Base-by-base conservation (phyloP, 2,797 vertebrate genomes). In the Helarctos malayanus region DNA sequence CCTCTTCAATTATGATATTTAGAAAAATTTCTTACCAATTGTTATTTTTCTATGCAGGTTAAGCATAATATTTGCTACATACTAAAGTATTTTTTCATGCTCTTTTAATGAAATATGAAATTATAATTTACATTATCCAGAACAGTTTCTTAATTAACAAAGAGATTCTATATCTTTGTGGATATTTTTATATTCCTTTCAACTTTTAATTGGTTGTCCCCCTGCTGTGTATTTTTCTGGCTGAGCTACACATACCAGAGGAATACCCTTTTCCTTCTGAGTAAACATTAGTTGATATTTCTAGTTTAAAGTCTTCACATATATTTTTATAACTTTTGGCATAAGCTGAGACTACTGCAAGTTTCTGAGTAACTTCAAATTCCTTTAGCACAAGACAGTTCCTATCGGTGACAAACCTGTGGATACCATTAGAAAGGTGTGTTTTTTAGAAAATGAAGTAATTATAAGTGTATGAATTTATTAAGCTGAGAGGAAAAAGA, bases 111-210 rank as follows among this genome's bases (percentile, higher is more conserved):
- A 85, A 65, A 69, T 68, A 29, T 15, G 5, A 94, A 93, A 19
- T 38, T 95, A 90, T 75, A 75, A 86, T 91, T 96, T 86, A 84
- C 7, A 68, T 57, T 89, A 68, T 57, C 29, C 71, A n/a, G 49
- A 57, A 76, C 38, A n/a, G 29, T 57, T 76, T 84, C 32, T 56
- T 65, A 83, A 69, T 96, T 93, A 95, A 96, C 83, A 54, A 80
- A 91, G 38, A 79, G 9, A 91, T 49, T 89, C 59, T 86, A 15
- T 79, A 38, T 83, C 73, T 96, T 91, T 76, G 45, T 47, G 23
- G 61, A 49, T 69, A 25, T 13, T 93, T 91, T 94, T 61, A 35
- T 18, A 87, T 59, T 93, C 54, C 79, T 80, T 91, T 89, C 79
- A 91, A 85, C 61, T 91, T 94, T 85, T 95, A 92, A 91, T 88